Percentiles rank a stretch among this genome's conserved stretches.
phyloP scores from a whole-genome alignment of 2,797 vertebrate genomes.

The Muraenolepis orangiensis region DNA sequence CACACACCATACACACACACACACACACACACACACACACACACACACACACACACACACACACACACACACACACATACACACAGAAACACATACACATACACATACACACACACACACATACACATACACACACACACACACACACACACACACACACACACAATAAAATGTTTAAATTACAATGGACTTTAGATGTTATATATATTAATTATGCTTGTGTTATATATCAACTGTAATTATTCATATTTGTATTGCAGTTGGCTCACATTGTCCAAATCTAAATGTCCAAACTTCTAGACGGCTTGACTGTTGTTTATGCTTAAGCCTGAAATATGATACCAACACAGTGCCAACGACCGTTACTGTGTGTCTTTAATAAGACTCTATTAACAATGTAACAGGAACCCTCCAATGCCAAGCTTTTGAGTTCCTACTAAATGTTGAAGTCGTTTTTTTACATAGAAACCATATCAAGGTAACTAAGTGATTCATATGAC shows the following conservation, averaged over 20 bases:
- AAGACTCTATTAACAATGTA: not conserved
- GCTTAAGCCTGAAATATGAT: not conserved
- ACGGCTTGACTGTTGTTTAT: not conserved
- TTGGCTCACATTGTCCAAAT: not conserved
- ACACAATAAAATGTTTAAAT: slow-evolving; percentile 13
- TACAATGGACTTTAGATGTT: not conserved
- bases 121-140: not conserved
- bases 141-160: not conserved
- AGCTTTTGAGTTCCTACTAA: not conserved
- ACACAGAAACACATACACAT: not conserved
- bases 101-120: slow-evolving; percentile 6
- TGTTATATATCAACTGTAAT: not conserved
- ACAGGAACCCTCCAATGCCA: not conserved
- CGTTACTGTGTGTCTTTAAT: not conserved
- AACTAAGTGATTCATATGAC: no score
- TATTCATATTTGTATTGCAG: not conserved
- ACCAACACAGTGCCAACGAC: not conserved
- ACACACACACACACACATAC: not conserved
- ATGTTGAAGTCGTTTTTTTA: not conserved
- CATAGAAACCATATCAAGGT: not conserved
- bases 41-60: not conserved
- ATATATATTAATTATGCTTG: not conserved
- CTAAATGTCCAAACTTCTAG: not conserved
- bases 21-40: not conserved
- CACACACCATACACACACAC: not conserved